Conservation (phyloP, 30 jellyfish, hydroid and myxozoan species). For the Aurelia coerulea region DNA sequence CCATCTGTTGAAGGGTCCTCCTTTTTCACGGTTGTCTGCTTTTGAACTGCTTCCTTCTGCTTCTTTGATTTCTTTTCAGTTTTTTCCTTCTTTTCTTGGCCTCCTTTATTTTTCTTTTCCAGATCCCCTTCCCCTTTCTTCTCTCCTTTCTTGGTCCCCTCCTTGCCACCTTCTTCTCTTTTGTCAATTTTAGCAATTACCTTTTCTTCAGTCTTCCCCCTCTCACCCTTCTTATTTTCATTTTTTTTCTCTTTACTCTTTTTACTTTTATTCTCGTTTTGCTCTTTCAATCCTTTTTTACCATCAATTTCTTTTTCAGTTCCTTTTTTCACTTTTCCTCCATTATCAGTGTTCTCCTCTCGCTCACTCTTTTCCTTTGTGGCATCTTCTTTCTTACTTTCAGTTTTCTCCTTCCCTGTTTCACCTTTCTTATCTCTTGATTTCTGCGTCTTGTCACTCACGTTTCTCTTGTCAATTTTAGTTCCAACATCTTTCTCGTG, state of each 20-base stretch:
- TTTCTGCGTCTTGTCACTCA: not conserved
- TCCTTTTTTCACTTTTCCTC: not conserved
- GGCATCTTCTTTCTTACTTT: not conserved
- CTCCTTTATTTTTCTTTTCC: not conserved
- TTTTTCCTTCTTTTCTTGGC: not conserved
- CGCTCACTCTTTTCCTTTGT: not conserved
- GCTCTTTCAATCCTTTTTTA: not conserved
- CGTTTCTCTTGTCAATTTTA: not conserved
- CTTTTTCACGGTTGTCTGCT: not conserved
- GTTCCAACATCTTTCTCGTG: not conserved
- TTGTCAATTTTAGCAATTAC: not conserved
- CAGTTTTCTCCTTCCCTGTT: not conserved
- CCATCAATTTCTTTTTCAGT: not conserved
- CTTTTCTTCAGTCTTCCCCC: not conserved
- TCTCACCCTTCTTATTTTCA: not conserved
- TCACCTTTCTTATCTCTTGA: conserved; percentile 12
- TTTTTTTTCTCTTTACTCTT: not conserved
- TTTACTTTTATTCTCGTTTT: not conserved
- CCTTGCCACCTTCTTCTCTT: not conserved
- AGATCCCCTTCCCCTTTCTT: not conserved
- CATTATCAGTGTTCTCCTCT: not conserved
- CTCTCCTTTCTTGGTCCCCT: not conserved
- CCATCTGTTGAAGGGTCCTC: not conserved
- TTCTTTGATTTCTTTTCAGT: not conserved
- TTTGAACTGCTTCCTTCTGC: not conserved